These are phyloP conservation scores for Pharmacophagus antenor DNA, from an alignment of 2,888 invertebrate species.

Conservation along the genomic window DNA sequence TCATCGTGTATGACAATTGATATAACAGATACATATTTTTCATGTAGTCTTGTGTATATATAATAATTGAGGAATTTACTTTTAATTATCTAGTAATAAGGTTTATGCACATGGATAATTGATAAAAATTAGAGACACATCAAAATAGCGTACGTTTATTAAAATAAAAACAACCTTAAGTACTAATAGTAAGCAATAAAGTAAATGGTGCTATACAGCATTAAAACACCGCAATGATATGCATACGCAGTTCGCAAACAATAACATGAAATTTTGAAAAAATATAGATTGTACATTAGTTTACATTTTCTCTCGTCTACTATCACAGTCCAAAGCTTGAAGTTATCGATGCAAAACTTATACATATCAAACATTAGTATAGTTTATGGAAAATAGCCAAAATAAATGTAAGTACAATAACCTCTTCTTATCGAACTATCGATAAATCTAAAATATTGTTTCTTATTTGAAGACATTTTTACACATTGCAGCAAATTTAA, in stretches of 20 bases:
- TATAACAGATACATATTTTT: too few species aligned
- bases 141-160: slow-evolving; percentile 55
- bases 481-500: neutral
- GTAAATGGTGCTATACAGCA: slow-evolving; percentile 38
- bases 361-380: neutral
- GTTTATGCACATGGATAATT: neutral
- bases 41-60: too few species aligned
- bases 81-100: too few species aligned
- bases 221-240: slow-evolving; percentile 43
- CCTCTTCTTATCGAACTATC: too few species aligned
- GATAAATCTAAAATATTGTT: neutral
- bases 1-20: too few species aligned
- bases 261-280: slow-evolving; percentile 46
- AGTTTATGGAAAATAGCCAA: neutral
- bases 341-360: slow-evolving; percentile 22
- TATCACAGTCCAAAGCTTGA: slow-evolving; percentile 76
- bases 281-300: slow-evolving; percentile 51
- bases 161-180: slow-evolving; percentile 58
- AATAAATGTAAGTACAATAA: neutral
- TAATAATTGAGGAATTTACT: too few species aligned
- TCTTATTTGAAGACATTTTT: neutral
- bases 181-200: slow-evolving; percentile 45
- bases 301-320: slow-evolving; percentile 57
- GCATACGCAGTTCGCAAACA: slow-evolving; percentile 44
- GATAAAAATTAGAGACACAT: slow-evolving; percentile 9